Evolutionary conservation across 35 echinoderm and acorn worm genomes (phyloP), one percentile per base, ranked within the genome.

Genomic region (Heliocidaris tuberculata): DNA sequence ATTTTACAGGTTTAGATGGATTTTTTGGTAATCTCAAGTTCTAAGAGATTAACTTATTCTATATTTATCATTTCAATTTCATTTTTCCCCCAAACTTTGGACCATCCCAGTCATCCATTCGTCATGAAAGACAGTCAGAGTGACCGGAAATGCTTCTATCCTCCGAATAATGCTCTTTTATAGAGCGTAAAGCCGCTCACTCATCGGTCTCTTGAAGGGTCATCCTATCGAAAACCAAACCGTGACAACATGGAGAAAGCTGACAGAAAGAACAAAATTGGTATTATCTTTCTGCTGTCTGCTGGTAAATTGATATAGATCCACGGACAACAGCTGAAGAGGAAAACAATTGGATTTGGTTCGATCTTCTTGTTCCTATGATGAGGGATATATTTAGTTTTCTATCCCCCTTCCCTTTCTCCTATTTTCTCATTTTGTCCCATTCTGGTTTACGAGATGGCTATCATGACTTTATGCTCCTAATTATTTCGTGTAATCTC

Each of bases 81-180:
- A 1, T 0, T 42, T 27, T n/a, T 6, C 4, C 19, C 65, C 65
- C 7, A 78, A 78, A 78, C 65, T 19, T 78, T n/a, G 21, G 27
- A 78, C 65, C 21, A 78, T 8, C 6, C 65, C 7, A 78, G 7
- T 78, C 65, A 78, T 78, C 65, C 21, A 2, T 24, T 6, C 65
- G 19, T 78, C 65, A 7, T 78, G 65, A n/a, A 78, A 78, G 65
- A 78, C 65, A 78, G 21, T 7, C 65, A n/a, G 27, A 78, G 7
- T 78, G 65, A 78, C 65, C 65, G 65, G 65, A 78, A 78, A 78
- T 78, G 65, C 65, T 21, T 78, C 65, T 78, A 78, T 78, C 65
- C 65, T 78, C 65, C 65, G 27, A 78, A 78, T 78, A 78, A n/a
- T 78, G 27, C 21, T 78, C 65, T 78, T 78, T 78, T 78, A 21